Percentiles rank a stretch among this genome's conserved stretches.
These are phyloP conservation scores for Pygoscelis adeliae DNA, from an alignment of 2,113 vertebrate species.

Conservation along the genomic window DNA sequence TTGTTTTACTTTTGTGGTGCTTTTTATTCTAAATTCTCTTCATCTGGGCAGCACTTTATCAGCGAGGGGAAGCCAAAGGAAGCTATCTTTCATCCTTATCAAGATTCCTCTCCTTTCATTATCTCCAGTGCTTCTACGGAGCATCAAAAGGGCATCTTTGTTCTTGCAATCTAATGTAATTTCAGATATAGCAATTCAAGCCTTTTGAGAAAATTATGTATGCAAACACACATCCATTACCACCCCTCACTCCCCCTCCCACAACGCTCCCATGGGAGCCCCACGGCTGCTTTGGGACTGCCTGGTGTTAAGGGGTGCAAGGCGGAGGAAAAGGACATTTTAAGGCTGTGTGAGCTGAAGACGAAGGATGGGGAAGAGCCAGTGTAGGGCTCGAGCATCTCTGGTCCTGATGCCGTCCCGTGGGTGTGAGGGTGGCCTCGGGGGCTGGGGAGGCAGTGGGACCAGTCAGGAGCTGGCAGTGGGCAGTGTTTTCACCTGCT, in stretches of 20 bases:
- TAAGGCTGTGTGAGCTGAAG: neutral
- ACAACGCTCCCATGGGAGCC: fast-evolving
- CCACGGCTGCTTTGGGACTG: fast-evolving
- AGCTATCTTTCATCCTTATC: conserved; percentile 66
- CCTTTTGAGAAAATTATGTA: conserved; percentile 31
- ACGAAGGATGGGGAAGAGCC: neutral
- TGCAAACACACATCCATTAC: neutral
- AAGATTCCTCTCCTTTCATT: conserved; percentile 67
- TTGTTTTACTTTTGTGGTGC: conserved; percentile 21
- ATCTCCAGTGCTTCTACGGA: conserved; percentile 47
- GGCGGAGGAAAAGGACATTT: neutral
- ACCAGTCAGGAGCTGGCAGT: neutral
- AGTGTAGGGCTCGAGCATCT: neutral
- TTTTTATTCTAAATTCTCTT: conserved; percentile 53
- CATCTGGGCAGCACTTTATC: conserved; percentile 56
- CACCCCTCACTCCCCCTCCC: fast-evolving
- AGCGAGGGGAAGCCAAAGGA: conserved; percentile 20
- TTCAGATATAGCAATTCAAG: neutral
- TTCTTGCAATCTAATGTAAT: conserved; percentile 52
- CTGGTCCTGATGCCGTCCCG: fast-evolving
- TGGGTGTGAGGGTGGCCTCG: neutral
- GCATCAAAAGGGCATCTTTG: conserved; percentile 69
- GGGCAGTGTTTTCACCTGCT: neutral
- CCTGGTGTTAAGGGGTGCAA: neutral
- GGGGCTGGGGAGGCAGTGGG: neutral